phyloP scores from a whole-genome alignment of 2,113 vertebrate genomes.

The Zapornia atra region DNA sequence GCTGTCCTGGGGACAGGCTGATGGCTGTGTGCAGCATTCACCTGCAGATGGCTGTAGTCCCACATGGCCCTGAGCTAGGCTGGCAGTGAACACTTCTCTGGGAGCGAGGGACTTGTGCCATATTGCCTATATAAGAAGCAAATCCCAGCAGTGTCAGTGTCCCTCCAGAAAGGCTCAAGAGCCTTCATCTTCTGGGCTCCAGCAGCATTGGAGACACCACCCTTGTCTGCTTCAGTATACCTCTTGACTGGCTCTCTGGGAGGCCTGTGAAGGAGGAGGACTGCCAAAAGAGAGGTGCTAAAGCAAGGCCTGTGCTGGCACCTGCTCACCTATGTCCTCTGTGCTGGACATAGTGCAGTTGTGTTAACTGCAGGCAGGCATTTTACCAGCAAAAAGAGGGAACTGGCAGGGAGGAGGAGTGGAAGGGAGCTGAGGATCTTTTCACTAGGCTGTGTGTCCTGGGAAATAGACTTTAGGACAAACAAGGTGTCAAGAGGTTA shows the following conservation, averaged over 20 bases:
- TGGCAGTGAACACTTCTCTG: not conserved
- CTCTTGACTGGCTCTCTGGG: not conserved
- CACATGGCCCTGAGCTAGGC: not conserved
- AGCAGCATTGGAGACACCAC: not conserved
- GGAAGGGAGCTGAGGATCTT: not conserved
- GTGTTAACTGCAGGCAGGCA: fast-evolving
- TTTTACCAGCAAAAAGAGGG: not conserved
- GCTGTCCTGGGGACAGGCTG: not conserved
- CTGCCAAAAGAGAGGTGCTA: not conserved
- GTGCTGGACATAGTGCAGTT: not conserved
- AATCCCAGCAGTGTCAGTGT: not conserved
- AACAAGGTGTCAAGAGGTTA: not conserved
- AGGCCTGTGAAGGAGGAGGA: not conserved
- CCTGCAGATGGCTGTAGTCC: not conserved
- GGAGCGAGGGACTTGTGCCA: not conserved
- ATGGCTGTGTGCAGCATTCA: not conserved
- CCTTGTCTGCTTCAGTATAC: not conserved
- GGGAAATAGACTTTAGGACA: not conserved
- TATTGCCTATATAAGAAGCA: not conserved
- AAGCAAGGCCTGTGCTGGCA: not conserved
- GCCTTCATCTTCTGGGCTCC: not conserved
- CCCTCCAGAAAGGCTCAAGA: not conserved
- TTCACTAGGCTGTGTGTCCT: not conserved
- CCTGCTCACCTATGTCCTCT: not conserved
- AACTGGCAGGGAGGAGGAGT: not conserved